Percentiles rank a stretch among this genome's conserved stretches.
These are phyloP conservation scores for Drosophila orosa DNA, from an alignment of 1,140 invertebrate species.

Conservation along the genomic window DNA sequence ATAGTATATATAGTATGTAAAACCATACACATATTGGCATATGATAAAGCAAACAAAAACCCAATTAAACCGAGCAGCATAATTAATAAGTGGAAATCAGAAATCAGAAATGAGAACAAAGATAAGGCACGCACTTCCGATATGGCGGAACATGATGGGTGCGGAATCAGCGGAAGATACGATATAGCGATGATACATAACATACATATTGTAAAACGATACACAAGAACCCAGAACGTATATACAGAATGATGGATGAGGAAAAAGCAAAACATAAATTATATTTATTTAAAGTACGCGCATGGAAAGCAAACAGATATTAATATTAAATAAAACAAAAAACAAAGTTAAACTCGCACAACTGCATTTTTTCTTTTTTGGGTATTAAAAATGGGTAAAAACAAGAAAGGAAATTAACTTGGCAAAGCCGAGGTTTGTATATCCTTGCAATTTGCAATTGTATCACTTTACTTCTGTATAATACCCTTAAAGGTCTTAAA, in stretches of 20 bases:
- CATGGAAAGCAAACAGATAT: slow-evolving; percentile 82
- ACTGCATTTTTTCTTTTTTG: slow-evolving; percentile 3
- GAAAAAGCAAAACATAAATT: slow-evolving; percentile 67
- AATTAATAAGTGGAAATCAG: slow-evolving; percentile 49
- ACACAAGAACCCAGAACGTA: slow-evolving; percentile 52
- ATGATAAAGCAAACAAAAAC: slow-evolving; percentile 59
- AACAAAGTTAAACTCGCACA: slow-evolving; percentile 63
- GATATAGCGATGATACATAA: slow-evolving; percentile 49
- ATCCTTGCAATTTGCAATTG: too few species aligned
- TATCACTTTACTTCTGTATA: too few species aligned
- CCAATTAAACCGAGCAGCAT: slow-evolving; percentile 41
- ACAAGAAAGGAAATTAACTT: neutral
- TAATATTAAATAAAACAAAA: slow-evolving; percentile 82
- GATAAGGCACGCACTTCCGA: slow-evolving; percentile 24
- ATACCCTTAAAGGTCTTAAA: too few species aligned
- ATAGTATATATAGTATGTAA: slow-evolving; percentile 57
- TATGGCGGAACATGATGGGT: slow-evolving; percentile 1
- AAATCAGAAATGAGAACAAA: slow-evolving; percentile 52
- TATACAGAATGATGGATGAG: slow-evolving; percentile 54
- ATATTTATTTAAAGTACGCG: slow-evolving; percentile 83
- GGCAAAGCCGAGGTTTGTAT: too few species aligned
- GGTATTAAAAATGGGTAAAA: neutral
- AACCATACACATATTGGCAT: slow-evolving; percentile 76
- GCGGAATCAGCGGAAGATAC: slow-evolving; percentile 33
- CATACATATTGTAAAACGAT: slow-evolving; percentile 77